phyloP scores from a whole-genome alignment of 2,888 invertebrate species.

The Candidula unifasciata region DNA sequence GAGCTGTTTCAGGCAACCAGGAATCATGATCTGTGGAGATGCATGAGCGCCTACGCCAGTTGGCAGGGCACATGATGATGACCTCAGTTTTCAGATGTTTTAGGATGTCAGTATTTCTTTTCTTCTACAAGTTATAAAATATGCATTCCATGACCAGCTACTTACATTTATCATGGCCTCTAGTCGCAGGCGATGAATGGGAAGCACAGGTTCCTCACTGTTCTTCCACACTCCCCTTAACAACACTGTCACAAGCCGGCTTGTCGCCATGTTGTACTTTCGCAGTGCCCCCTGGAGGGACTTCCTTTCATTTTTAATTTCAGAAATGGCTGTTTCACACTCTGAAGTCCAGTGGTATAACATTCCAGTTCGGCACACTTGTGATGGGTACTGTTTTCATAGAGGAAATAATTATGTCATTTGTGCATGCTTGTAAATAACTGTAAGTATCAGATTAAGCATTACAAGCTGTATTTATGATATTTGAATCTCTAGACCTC shows the following conservation, averaged over 20 bases:
- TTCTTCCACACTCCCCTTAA: constrained; percentile 69
- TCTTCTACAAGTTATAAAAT: too few species aligned
- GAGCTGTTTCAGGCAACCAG: too few species aligned
- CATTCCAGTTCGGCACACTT: constrained; percentile 76
- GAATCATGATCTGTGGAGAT: too few species aligned
- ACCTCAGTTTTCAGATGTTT: too few species aligned
- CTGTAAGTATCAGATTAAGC: too few species aligned
- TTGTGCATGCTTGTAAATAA: too few species aligned
- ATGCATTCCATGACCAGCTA: constrained; percentile 3
- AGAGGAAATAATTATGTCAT: constrained; percentile 36
- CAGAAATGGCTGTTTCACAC: constrained; percentile 75
- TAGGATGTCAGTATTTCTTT: too few species aligned
- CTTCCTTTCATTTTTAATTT: constrained; percentile 76
- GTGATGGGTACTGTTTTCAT: constrained; percentile 75
- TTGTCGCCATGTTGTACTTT: constrained; percentile 70
- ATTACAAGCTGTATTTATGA: too few species aligned
- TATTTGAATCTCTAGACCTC: too few species aligned
- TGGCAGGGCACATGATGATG: too few species aligned
- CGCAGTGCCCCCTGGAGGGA: constrained; percentile 72
- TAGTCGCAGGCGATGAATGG: constrained; percentile 73
- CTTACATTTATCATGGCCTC: constrained; percentile 76
- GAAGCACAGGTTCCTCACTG: constrained; percentile 72
- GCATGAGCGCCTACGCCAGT: too few species aligned
- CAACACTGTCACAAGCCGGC: constrained; percentile 70
- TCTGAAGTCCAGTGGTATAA: constrained; percentile 77